These are phyloP conservation scores for Automeris io DNA, from an alignment of 2,888 invertebrate species.

Conservation along the genomic window DNA sequence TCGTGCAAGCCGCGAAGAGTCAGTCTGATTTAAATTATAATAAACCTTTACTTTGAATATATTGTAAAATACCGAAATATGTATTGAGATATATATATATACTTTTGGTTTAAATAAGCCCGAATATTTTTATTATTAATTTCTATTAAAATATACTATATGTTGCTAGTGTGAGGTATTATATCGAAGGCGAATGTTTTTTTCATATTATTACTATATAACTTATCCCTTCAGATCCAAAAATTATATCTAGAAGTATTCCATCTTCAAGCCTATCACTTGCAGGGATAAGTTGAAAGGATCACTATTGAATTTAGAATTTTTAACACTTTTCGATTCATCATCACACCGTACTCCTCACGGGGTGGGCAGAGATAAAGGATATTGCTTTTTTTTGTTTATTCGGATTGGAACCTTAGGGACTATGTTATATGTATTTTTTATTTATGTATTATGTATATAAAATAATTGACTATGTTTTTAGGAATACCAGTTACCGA, in stretches of 20 bases:
- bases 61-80: too few relatives aligned
- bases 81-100: too few relatives aligned
- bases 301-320: not conserved
- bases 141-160: too few relatives aligned
- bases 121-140: too few relatives aligned
- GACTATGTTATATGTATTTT: not conserved
- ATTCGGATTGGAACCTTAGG: not conserved
- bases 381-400: not conserved
- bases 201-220: too few relatives aligned
- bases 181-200: too few relatives aligned
- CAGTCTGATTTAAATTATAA: too few relatives aligned
- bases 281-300: not conserved
- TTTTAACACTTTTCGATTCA: not conserved
- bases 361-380: slow-evolving; percentile 1
- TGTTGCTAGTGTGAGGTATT: too few relatives aligned
- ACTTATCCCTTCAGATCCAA: too few relatives aligned
- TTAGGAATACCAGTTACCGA: not conserved
- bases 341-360: not conserved
- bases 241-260: not conserved
- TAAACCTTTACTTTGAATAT: too few relatives aligned
- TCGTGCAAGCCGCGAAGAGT: too few relatives aligned
- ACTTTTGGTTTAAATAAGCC: too few relatives aligned
- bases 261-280: not conserved
- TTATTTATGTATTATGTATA: not conserved
- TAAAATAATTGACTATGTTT: not conserved